Percentiles rank a stretch among this genome's conserved stretches.
Conservation (phyloP, 2,888 invertebrate species). For the Steinernema hermaphroditum region DNA sequence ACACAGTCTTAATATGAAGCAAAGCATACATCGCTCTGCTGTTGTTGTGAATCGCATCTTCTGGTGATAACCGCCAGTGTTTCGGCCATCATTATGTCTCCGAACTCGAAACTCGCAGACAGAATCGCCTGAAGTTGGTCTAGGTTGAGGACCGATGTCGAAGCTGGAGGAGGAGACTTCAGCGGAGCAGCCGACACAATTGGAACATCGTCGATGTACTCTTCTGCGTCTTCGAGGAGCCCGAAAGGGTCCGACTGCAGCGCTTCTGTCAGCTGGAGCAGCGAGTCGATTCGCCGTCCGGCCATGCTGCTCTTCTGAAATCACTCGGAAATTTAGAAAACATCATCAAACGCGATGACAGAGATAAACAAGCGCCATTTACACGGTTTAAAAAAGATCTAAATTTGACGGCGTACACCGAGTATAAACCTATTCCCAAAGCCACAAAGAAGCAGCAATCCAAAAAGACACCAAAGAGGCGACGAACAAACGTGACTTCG, state of each 20-base stretch:
- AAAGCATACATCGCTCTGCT: neutral
- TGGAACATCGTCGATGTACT: conserved; percentile 5
- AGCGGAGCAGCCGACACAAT: neutral
- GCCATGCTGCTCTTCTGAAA: neutral
- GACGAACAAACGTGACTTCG: too few species aligned
- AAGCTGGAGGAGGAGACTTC: too few species aligned
- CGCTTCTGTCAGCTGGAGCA: neutral
- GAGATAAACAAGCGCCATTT: too few species aligned
- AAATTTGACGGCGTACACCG: too few species aligned
- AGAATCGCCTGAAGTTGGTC: conserved; percentile 14
- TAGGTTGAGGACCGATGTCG: neutral
- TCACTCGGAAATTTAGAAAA: neutral
- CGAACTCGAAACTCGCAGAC: conserved; percentile 1
- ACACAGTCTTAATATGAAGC: conserved; percentile 38
- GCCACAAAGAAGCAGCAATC: too few species aligned
- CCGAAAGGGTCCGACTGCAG: neutral
- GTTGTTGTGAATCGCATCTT: neutral
- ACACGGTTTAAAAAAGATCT: too few species aligned
- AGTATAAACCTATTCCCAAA: too few species aligned
- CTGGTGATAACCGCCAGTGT: neutral
- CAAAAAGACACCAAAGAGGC: too few species aligned
- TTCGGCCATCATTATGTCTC: conserved; percentile 5
- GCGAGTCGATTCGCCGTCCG: conserved; percentile 23
- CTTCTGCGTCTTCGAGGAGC: neutral
- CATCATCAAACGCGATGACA: too few species aligned